Percentiles rank a stretch among this genome's conserved stretches.
These are phyloP conservation scores for Hephaestus fuliginosus DNA, from an alignment of 2,797 vertebrate genomes.

Conservation along the genomic window DNA sequence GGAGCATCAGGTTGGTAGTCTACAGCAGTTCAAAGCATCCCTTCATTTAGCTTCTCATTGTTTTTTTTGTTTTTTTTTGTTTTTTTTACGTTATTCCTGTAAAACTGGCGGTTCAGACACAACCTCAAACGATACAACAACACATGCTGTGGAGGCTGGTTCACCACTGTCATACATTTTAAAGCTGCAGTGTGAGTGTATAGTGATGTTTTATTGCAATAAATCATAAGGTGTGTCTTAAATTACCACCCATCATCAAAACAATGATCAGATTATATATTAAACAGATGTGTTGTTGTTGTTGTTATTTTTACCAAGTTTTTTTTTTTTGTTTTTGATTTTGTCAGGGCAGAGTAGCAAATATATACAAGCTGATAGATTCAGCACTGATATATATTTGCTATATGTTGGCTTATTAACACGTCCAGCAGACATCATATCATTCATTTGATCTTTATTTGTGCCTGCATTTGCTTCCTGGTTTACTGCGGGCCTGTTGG, in stretches of 20 bases:
- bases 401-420: not conserved
- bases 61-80: too few species aligned
- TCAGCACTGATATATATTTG: not conserved
- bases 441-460: not conserved
- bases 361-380: too few species aligned
- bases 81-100: slow-evolving; percentile 2
- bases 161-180: not conserved
- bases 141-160: too few species aligned
- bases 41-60: not conserved
- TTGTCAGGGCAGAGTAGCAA: not conserved
- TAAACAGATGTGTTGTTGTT: not conserved
- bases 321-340: too few species aligned
- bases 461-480: not conserved
- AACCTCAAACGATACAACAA: too few species aligned
- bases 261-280: not conserved
- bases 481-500: not conserved
- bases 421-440: not conserved
- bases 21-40: slow-evolving; percentile 27
- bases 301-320: not conserved
- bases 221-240: not conserved
- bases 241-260: not conserved
- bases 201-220: not conserved
- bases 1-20: slow-evolving; percentile 93
- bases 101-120: not conserved
- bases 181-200: not conserved